Conservation (phyloP, 2,113 vertebrate genomes). For the Daphoenositta chrysoptera region DNA sequence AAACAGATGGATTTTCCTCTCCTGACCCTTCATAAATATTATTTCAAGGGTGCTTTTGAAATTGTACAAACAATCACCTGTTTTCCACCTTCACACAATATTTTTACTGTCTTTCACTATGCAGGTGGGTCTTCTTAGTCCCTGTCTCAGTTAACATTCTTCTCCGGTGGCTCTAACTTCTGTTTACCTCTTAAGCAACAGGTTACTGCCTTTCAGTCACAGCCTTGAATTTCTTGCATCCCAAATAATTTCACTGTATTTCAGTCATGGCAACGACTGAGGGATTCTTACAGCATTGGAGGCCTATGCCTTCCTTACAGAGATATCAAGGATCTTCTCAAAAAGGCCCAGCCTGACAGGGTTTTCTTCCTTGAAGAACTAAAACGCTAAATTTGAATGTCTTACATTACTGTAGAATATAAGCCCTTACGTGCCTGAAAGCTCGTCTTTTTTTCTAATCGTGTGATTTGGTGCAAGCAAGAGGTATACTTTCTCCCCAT, state of each 20-base stretch:
- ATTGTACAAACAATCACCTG: background rate
- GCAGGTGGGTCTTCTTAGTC: background rate
- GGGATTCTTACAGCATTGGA: background rate
- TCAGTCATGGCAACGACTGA: background rate
- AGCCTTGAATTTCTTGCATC: background rate
- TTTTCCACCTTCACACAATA: background rate
- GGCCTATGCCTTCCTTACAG: background rate
- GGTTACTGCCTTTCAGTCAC: background rate
- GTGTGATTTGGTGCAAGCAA: background rate
- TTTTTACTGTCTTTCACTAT: background rate
- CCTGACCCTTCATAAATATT: slow-evolving; percentile 14
- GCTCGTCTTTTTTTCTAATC: background rate
- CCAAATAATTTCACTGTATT: background rate
- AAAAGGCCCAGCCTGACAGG: background rate
- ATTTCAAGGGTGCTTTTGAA: slow-evolving; percentile 19
- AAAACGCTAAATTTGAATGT: background rate
- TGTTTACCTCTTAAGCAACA: background rate
- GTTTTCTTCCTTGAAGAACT: background rate
- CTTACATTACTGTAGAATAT: background rate
- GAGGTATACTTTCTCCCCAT: background rate
- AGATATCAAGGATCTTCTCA: background rate
- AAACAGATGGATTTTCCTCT: slow-evolving; percentile 12
- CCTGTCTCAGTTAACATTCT: background rate
- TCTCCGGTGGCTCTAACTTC: background rate
- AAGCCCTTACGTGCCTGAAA: background rate